Percentiles rank a stretch among this genome's conserved stretches.
Conservation (phyloP, 2,797 vertebrate species). For the Notolabrus celidotus region DNA sequence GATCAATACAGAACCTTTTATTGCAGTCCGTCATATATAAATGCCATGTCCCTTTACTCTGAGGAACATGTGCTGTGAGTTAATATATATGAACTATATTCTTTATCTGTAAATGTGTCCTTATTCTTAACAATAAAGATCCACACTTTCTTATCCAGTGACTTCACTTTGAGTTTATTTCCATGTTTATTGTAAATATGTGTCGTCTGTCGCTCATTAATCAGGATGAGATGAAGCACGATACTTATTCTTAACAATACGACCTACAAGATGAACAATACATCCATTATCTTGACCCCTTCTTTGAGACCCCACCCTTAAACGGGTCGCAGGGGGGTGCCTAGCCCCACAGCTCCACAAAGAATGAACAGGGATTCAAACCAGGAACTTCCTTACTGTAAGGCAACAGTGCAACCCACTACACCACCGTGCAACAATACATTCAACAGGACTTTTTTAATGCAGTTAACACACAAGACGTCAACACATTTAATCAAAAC, state of each 20-base stretch:
- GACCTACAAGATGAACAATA: not conserved
- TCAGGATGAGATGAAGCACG: not conserved
- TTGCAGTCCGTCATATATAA: not conserved
- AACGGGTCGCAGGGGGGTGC: no score
- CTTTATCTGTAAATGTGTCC: conserved; percentile 61
- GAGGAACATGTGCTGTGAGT: conserved; percentile 31
- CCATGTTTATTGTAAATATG: not conserved
- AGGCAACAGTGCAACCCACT: no score
- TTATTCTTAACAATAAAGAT: conserved; percentile 52
- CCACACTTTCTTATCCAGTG: conserved; percentile 37
- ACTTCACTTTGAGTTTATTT: not conserved
- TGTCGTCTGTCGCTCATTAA: not conserved
- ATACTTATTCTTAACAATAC: not conserved
- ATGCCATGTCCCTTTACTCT: not conserved
- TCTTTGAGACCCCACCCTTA: no score
- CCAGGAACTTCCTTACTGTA: no score
- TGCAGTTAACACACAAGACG: no score
- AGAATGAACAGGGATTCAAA: no score
- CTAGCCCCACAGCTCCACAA: no score
- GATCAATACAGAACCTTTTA: conserved; percentile 1
- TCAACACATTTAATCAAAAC: no score
- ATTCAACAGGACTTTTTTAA: no score
- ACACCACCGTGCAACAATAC: no score
- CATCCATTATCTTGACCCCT: no score
- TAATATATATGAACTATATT: conserved; percentile 49